Percentiles rank a stretch among this genome's conserved stretches.
phyloP scores from a whole-genome alignment of 2,113 vertebrate genomes.

The Callaeas wilsoni region DNA sequence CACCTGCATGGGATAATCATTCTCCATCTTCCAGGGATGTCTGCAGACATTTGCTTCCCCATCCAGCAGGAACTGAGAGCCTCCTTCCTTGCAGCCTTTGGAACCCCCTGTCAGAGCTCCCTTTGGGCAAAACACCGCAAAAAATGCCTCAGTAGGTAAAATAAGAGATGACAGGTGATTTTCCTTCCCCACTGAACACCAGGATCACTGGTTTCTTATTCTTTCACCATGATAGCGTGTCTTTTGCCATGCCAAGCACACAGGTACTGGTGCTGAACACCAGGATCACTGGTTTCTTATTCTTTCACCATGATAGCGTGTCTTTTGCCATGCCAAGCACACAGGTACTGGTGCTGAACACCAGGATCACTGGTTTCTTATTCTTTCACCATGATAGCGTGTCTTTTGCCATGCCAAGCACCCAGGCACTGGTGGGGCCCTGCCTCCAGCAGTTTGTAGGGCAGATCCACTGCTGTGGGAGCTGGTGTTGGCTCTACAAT shows the following conservation, averaged over 20 bases:
- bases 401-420: rapidly evolving
- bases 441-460: background rate
- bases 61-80: background rate
- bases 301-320: rapidly evolving
- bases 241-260: background rate
- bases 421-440: rapidly evolving
- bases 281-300: background rate
- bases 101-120: background rate
- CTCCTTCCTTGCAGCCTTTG: background rate
- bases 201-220: background rate
- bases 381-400: rapidly evolving
- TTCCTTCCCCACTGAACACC: background rate
- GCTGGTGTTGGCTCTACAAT: rapidly evolving
- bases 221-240: rapidly evolving
- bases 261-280: rapidly evolving
- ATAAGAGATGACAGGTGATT: background rate
- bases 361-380: rapidly evolving
- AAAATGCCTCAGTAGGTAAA: rapidly evolving
- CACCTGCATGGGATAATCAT: background rate
- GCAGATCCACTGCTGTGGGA: background rate
- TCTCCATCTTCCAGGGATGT: background rate
- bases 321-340: rapidly evolving
- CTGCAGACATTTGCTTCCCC: background rate
- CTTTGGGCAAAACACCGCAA: rapidly evolving
- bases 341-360: no score